Evolutionary conservation across 2,888 invertebrate genomes (phyloP).

Genomic region (Plagodis dolabraria): DNA sequence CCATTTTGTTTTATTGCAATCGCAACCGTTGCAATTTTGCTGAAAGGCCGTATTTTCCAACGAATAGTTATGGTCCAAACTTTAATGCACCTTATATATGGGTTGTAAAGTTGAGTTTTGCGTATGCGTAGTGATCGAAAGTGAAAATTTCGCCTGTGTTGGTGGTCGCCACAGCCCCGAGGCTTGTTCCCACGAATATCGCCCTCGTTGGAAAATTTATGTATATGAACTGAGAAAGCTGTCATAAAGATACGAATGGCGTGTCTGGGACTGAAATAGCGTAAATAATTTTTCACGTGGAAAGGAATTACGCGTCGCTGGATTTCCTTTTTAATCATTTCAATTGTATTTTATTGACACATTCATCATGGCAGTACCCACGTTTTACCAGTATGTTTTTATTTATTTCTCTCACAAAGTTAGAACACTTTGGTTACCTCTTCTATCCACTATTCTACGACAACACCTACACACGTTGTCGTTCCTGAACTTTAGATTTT

Average conservation of each 20-base stretch:
- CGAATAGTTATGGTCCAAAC: constrained; percentile 30
- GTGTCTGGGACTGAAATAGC: constrained; percentile 76
- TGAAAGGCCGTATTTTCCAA: constrained; percentile 77
- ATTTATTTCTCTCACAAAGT: too few relatives aligned
- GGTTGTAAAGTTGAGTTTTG: constrained; percentile 50
- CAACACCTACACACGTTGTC: too few relatives aligned
- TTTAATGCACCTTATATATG: constrained; percentile 38
- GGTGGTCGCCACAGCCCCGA: constrained; percentile 75
- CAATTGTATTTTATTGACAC: too few relatives aligned
- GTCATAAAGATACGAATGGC: constrained; percentile 80
- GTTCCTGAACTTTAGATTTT: too few relatives aligned
- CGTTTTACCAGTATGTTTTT: too few relatives aligned
- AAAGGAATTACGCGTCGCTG: constrained; percentile 17
- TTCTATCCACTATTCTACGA: too few relatives aligned
- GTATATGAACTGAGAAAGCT: constrained; percentile 82
- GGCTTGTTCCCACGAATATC: constrained; percentile 81
- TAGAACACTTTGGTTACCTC: too few relatives aligned
- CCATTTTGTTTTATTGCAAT: constrained; percentile 73
- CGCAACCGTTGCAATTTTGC: constrained; percentile 70
- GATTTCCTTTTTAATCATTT: too few relatives aligned
- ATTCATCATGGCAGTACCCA: too few relatives aligned
- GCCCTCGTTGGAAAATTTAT: constrained; percentile 79
- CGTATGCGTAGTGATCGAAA: constrained; percentile 53
- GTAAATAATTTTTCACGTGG: constrained; percentile 79
- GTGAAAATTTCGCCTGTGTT: constrained; percentile 79